Percentiles rank a stretch among this genome's conserved stretches.
Evolutionary conservation across 2,113 vertebrate genomes (phyloP).

Genomic region (Suricata suricatta): DNA sequence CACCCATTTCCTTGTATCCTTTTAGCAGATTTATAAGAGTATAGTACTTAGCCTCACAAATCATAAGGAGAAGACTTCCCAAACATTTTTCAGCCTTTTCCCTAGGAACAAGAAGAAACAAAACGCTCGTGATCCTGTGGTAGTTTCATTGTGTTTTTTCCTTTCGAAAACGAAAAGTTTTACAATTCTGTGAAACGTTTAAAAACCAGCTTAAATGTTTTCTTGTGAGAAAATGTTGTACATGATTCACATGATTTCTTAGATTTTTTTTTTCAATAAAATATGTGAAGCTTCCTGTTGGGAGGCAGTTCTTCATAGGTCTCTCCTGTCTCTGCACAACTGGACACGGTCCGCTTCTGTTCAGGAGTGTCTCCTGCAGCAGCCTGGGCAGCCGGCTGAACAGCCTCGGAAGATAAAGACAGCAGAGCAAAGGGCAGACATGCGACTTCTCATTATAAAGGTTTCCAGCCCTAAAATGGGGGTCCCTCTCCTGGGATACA

Average conservation of each 20-base stretch:
- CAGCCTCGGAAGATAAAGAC: neutral
- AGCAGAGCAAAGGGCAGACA: neutral
- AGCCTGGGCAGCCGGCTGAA: neutral
- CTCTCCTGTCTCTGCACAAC: neutral
- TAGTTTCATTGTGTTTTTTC: conserved; percentile 78
- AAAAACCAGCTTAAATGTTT: conserved; percentile 85
- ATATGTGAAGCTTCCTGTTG: conserved; percentile 75
- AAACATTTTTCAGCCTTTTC: conserved; percentile 74
- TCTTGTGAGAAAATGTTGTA: conserved; percentile 88
- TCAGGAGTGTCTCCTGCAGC: neutral
- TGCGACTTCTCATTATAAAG: neutral
- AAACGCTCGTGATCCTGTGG: conserved; percentile 77
- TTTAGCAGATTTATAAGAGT: conserved; percentile 75
- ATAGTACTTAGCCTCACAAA: conserved; percentile 73
- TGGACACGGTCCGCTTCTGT: neutral
- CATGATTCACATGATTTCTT: conserved; percentile 87
- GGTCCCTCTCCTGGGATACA: neutral
- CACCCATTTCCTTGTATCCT: conserved; percentile 74
- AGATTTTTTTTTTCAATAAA: conserved; percentile 86
- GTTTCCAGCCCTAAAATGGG: neutral
- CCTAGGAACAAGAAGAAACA: conserved; percentile 72
- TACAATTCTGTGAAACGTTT: conserved; percentile 85
- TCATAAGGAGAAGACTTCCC: conserved; percentile 73
- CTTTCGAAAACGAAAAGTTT: conserved; percentile 82
- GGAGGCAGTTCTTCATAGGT: conserved; percentile 41